Evolutionary conservation across 2,888 invertebrate genomes (phyloP).

Genomic region (Parnassius mnemosyne): DNA sequence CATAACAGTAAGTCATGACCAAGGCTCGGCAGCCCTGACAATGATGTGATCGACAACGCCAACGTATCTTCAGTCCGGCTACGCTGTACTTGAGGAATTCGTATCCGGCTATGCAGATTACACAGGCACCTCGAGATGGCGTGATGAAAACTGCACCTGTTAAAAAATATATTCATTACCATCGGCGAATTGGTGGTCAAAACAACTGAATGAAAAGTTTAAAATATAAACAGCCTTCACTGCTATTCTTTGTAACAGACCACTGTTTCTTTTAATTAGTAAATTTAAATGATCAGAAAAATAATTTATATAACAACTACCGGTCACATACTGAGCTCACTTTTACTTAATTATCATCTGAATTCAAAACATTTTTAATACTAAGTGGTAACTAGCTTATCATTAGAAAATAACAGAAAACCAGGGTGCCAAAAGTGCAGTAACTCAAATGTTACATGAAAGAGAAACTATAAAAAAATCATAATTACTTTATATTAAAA

Average conservation of each 20-base stretch:
- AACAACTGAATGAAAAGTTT: background rate
- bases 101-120: constrained; percentile 22
- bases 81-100: constrained; percentile 27
- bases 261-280: too few species aligned
- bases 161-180: background rate
- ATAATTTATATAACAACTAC: too few species aligned
- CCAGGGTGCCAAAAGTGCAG: constrained; percentile 13
- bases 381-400: too few species aligned
- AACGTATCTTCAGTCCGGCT: constrained; percentile 21
- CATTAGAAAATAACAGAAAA: constrained; percentile 11
- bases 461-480: background rate
- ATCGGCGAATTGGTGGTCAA: background rate
- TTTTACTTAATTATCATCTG: too few species aligned
- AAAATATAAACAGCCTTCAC: too few species aligned
- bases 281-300: too few species aligned
- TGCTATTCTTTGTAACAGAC: too few species aligned
- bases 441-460: background rate
- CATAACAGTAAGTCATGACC: constrained; percentile 3
- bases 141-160: constrained; percentile 12
- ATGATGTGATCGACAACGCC: constrained; percentile 22
- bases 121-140: constrained; percentile 21
- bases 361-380: too few species aligned
- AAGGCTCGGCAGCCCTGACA: constrained; percentile 11
- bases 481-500: too few species aligned
- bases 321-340: too few species aligned